phyloP scores from a whole-genome alignment of 2,797 vertebrate genomes.

The Tarsius wallacei region DNA sequence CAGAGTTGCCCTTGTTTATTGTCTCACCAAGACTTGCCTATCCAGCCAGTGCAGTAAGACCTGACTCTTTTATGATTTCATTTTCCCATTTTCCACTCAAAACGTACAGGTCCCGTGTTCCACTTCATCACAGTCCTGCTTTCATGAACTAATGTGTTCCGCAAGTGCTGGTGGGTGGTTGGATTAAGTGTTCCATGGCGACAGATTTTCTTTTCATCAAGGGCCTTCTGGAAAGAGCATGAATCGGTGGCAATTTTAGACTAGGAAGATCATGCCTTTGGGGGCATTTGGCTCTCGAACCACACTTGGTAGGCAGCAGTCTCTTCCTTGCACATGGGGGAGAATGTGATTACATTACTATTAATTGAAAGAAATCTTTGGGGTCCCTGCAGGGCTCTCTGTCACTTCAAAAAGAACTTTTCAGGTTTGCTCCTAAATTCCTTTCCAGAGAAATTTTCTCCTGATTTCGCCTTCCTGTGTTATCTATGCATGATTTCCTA shows the following conservation, averaged over 20 bases:
- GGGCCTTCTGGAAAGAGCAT: not conserved
- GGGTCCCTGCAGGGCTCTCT: not conserved
- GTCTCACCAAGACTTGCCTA: not conserved
- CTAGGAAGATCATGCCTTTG: not conserved
- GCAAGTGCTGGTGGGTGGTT: not conserved
- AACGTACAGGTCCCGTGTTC: rapidly evolving
- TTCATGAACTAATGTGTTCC: not conserved
- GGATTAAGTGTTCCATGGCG: not conserved
- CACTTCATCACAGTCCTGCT: not conserved
- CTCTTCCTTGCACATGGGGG: not conserved
- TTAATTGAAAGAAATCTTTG: not conserved
- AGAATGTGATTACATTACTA: not conserved
- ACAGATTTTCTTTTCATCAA: not conserved
- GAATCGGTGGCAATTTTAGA: not conserved
- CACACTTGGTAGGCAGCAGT: rapidly evolving
- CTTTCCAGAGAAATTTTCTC: not conserved
- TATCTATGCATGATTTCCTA: not conserved
- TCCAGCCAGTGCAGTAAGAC: not conserved
- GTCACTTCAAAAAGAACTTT: not conserved
- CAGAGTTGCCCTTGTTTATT: no score
- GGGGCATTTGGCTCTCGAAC: not conserved
- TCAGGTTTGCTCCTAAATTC: not conserved
- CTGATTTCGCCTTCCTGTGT: not conserved
- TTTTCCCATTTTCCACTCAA: not conserved
- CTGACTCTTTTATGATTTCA: not conserved